phyloP scores from a whole-genome alignment of 1,140 invertebrate genomes.

The Tribolium madens region DNA sequence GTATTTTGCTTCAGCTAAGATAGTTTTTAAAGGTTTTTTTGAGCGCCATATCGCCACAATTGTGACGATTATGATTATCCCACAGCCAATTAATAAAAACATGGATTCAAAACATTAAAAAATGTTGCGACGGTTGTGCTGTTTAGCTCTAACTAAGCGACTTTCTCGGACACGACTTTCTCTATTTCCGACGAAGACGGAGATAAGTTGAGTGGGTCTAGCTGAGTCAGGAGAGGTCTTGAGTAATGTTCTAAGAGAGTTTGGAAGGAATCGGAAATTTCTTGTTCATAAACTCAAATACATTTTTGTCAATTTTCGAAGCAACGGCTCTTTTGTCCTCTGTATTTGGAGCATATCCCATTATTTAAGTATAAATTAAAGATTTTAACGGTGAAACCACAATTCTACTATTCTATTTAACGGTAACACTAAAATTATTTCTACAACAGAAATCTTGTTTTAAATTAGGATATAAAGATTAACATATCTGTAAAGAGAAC shows the following conservation, averaged over 20 bases:
- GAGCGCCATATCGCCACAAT: constrained; percentile 57
- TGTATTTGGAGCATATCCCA: background rate
- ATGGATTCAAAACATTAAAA: constrained; percentile 24
- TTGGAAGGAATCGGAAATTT: background rate
- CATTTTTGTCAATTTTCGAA: background rate
- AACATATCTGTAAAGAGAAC: background rate
- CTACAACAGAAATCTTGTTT: too few species aligned
- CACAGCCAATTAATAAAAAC: constrained; percentile 8
- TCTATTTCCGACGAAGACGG: background rate
- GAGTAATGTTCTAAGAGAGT: background rate
- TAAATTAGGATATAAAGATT: background rate
- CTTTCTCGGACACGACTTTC: constrained; percentile 21
- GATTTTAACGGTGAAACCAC: background rate
- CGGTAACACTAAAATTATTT: too few species aligned
- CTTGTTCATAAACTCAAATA: background rate
- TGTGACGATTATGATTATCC: constrained; percentile 54
- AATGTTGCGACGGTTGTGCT: background rate
- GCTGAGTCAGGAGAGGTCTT: background rate
- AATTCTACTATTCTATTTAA: too few species aligned
- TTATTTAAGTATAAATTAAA: background rate
- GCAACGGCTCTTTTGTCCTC: background rate
- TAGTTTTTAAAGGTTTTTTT: constrained; percentile 58
- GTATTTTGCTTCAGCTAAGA: constrained; percentile 65
- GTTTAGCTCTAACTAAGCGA: background rate
- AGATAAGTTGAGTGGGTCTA: background rate